Conservation (phyloP, 2,888 invertebrate species). For the Caenorhabditis zanzibari region DNA sequence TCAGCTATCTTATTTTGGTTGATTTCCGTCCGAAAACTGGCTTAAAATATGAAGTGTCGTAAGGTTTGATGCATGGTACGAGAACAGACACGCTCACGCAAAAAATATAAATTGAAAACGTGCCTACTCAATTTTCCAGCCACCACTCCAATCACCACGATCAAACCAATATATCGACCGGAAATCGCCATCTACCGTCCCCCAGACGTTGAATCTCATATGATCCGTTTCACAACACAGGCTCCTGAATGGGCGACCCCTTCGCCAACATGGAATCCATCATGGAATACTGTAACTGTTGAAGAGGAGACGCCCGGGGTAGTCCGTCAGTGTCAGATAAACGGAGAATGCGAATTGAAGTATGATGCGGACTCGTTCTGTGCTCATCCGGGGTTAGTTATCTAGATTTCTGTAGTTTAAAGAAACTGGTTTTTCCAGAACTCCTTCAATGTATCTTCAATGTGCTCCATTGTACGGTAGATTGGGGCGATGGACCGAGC, state of each 20-base stretch:
- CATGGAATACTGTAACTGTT: slow-evolving; percentile 46
- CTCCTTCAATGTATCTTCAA: slow-evolving; percentile 69
- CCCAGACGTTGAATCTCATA: slow-evolving; percentile 57
- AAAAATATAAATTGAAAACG: too few relatives aligned
- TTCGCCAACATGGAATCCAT: slow-evolving; percentile 39
- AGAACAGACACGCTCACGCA: too few relatives aligned
- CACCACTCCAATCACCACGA: slow-evolving; percentile 36
- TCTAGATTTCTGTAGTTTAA: background rate
- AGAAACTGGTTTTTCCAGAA: slow-evolving; percentile 54
- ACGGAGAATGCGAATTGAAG: slow-evolving; percentile 68
- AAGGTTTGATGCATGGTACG: too few relatives aligned
- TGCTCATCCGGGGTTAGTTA: slow-evolving; percentile 64
- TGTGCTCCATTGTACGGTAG: slow-evolving; percentile 71
- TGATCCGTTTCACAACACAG: slow-evolving; percentile 66
- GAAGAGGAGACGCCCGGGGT: slow-evolving; percentile 36
- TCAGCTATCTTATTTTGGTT: too few relatives aligned
- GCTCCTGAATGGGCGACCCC: slow-evolving; percentile 62
- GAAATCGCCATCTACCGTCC: slow-evolving; percentile 49
- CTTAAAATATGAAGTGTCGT: too few relatives aligned
- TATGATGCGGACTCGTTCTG: slow-evolving; percentile 70
- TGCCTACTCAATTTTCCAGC: slow-evolving; percentile 35
- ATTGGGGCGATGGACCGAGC: slow-evolving; percentile 68
- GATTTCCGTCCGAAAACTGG: too few relatives aligned
- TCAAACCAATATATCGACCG: slow-evolving; percentile 63
- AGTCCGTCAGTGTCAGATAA: slow-evolving; percentile 50